Evolutionary conservation across 2,888 invertebrate genomes (phyloP).

Genomic region (Heliconius charithonia): DNA sequence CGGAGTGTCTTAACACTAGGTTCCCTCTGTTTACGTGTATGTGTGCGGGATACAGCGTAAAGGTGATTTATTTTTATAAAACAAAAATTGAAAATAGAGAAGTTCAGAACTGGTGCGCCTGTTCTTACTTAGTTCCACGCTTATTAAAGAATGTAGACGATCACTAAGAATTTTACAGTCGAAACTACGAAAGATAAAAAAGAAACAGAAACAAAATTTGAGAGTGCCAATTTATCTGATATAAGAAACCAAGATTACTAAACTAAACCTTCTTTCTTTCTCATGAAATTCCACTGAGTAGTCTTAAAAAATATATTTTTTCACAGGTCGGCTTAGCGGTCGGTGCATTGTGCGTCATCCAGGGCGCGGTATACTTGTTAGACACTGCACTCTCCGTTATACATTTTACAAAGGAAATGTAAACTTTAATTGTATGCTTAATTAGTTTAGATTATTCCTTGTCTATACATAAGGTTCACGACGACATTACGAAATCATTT

Average conservation of each 20-base stretch:
- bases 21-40: too few species aligned
- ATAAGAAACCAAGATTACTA: not conserved
- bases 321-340: constrained; percentile 90
- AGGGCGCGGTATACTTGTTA: constrained; percentile 91
- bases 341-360: constrained; percentile 90
- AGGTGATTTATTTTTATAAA: too few species aligned
- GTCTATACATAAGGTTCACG: constrained; percentile 26
- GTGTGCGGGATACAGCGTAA: too few species aligned
- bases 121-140: too few species aligned
- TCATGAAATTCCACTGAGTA: not conserved
- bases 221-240: not conserved
- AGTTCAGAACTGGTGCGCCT: too few species aligned
- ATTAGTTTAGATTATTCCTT: constrained; percentile 26
- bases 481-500: constrained; percentile 4
- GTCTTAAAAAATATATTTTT: constrained; percentile 21
- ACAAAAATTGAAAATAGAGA: too few species aligned
- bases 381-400: constrained; percentile 91
- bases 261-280: too few species aligned
- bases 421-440: constrained; percentile 50
- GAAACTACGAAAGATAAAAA: not conserved
- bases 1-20: too few species aligned
- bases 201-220: not conserved
- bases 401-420: constrained; percentile 88
- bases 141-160: too few species aligned
- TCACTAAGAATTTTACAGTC: not conserved